A percentile compares a stretch with the other conserved stretches of the same genome.
Conservation (phyloP, 2,797 vertebrate species). For the Anomalospiza imberbis region DNA sequence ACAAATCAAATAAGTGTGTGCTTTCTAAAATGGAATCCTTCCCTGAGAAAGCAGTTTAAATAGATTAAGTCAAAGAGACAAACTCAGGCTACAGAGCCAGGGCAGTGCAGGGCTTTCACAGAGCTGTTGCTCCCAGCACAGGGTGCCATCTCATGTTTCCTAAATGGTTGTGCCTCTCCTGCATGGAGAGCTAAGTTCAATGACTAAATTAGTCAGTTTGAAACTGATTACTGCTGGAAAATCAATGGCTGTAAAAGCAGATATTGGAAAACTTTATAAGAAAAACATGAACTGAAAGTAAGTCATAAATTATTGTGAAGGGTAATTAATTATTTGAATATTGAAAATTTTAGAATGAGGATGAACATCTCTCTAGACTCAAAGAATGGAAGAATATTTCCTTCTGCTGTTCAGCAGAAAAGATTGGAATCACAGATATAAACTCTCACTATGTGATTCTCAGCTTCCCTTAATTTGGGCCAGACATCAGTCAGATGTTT, state of each 20-base stretch:
- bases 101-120: neutral
- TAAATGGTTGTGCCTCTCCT: neutral
- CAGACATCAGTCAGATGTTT: neutral
- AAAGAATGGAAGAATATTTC: neutral
- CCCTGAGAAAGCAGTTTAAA: neutral
- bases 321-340: neutral
- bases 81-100: neutral
- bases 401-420: neutral
- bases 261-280: neutral
- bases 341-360: neutral
- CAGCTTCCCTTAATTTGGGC: neutral
- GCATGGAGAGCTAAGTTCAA: neutral
- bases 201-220: neutral
- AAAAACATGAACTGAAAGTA: neutral
- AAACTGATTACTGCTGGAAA: neutral
- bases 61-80: neutral
- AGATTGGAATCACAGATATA: neutral
- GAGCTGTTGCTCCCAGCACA: neutral
- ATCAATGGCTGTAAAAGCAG: neutral
- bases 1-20: neutral
- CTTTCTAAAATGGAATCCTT: neutral
- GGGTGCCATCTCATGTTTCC: neutral
- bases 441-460: neutral
- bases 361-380: neutral
- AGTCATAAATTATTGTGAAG: neutral